These are phyloP conservation scores for Zalophus californianus DNA, from an alignment of 2,797 vertebrate species.

Conservation along the genomic window DNA sequence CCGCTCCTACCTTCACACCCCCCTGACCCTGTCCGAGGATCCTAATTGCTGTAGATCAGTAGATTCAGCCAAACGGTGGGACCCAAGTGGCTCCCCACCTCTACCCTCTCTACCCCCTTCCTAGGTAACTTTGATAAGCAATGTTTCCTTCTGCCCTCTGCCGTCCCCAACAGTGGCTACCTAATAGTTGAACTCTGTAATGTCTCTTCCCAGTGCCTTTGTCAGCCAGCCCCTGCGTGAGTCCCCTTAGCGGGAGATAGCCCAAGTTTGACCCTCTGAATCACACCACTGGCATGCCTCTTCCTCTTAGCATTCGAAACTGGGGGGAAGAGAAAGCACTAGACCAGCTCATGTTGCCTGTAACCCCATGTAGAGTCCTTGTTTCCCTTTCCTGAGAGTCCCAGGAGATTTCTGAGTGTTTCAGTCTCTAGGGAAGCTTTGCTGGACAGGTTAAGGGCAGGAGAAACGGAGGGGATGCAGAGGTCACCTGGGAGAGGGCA, in stretches of 20 bases:
- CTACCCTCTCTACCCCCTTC: not conserved
- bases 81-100: not conserved
- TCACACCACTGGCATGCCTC: not conserved
- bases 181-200: not conserved
- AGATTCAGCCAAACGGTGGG: not conserved
- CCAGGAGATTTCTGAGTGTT: not conserved
- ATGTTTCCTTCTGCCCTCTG: not conserved
- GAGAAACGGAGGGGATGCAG: conserved; percentile 11
- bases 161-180: not conserved
- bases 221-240: not conserved
- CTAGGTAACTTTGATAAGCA: not conserved
- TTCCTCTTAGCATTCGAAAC: not conserved
- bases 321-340: conserved; percentile 9
- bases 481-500: conserved; percentile 54
- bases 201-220: not conserved
- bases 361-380: not conserved
- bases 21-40: not conserved
- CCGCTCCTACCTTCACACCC: not conserved
- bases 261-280: not conserved
- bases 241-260: not conserved
- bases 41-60: not conserved
- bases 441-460: not conserved
- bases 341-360: not conserved
- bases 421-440: not conserved
- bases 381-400: not conserved